Conservation (phyloP, 1,140 invertebrate species). For the Scaptodrosophila lebanonensis region DNA sequence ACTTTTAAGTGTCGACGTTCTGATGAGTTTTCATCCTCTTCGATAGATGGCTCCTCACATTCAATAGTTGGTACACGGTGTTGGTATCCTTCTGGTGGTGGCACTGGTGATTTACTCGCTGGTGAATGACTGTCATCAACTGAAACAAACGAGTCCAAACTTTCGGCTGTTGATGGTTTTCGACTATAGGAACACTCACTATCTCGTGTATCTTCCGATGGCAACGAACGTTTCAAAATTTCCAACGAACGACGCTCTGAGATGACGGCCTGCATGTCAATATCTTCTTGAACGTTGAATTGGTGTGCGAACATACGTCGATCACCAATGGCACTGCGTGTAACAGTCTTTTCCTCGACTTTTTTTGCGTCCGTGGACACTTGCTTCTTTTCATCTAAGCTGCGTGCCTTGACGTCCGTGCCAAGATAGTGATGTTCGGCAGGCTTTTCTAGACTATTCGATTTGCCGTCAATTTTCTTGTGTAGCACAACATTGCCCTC, state of each 20-base stretch:
- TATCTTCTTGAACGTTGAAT: constrained; percentile 77
- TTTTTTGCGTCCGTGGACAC: constrained; percentile 49
- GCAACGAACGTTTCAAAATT: constrained; percentile 68
- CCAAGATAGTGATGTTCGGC: constrained; percentile 75
- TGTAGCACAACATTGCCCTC: constrained; percentile 81
- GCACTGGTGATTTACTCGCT: constrained; percentile 63
- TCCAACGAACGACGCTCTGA: constrained; percentile 81
- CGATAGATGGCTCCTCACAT: constrained; percentile 71
- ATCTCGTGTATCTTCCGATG: constrained; percentile 69
- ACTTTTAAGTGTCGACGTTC: constrained; percentile 63
- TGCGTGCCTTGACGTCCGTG: constrained; percentile 81
- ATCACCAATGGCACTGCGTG: constrained; percentile 63
- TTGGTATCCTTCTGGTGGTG: constrained; percentile 48
- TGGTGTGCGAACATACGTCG: constrained; percentile 75
- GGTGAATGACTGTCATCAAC: constrained; percentile 68
- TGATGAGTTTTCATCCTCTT: constrained; percentile 66
- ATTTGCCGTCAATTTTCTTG: constrained; percentile 79
- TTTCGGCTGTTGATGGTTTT: constrained; percentile 80
- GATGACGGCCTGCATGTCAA: constrained; percentile 81
- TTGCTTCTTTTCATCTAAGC: constrained; percentile 78
- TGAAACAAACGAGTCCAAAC: constrained; percentile 79
- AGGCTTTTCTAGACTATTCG: constrained; percentile 80
- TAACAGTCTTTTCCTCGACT: constrained; percentile 50
- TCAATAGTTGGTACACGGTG: constrained; percentile 75
- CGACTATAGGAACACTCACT: constrained; percentile 75